phyloP scores from a whole-genome alignment of 2,797 vertebrate genomes.

The Hydrolagus colliei region DNA sequence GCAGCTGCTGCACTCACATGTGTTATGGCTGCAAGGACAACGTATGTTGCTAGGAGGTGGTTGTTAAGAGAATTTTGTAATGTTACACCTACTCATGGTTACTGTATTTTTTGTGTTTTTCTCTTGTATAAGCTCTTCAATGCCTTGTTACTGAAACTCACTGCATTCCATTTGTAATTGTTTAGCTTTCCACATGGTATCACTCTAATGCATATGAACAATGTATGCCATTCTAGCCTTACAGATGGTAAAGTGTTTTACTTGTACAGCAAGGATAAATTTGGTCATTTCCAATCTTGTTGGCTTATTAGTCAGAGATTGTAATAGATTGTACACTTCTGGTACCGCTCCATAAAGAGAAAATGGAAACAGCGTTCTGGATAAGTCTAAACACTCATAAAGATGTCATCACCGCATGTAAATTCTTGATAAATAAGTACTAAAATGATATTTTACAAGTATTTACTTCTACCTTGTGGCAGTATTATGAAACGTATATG shows the following conservation, averaged over 20 bases:
- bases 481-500: slow-evolving; percentile 84
- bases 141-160: slow-evolving; percentile 62
- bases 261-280: slow-evolving; percentile 32
- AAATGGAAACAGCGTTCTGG: slow-evolving; percentile 47
- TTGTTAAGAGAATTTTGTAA: slow-evolving; percentile 44
- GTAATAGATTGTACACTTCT: slow-evolving; percentile 37
- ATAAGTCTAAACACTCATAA: slow-evolving; percentile 64
- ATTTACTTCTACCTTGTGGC: slow-evolving; percentile 72
- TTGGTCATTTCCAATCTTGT: slow-evolving; percentile 44
- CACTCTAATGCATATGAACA: slow-evolving; percentile 48
- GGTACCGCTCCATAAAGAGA: slow-evolving; percentile 54
- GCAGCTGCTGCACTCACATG: slow-evolving; percentile 48
- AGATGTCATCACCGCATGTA: slow-evolving; percentile 72
- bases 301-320: slow-evolving; percentile 43
- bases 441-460: slow-evolving; percentile 58
- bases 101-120: slow-evolving; percentile 47
- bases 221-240: slow-evolving; percentile 57
- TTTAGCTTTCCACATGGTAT: slow-evolving; percentile 59
- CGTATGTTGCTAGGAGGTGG: slow-evolving; percentile 48
- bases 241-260: slow-evolving; percentile 37
- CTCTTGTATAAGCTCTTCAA: slow-evolving; percentile 53
- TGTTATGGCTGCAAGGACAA: slow-evolving; percentile 53
- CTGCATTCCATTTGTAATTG: slow-evolving; percentile 60
- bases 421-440: slow-evolving; percentile 61
- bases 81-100: slow-evolving; percentile 47